A percentile compares a stretch with the other conserved stretches of the same genome.
Conservation (phyloP, 2,888 invertebrate genomes). For the Helicoverpa assulta region DNA sequence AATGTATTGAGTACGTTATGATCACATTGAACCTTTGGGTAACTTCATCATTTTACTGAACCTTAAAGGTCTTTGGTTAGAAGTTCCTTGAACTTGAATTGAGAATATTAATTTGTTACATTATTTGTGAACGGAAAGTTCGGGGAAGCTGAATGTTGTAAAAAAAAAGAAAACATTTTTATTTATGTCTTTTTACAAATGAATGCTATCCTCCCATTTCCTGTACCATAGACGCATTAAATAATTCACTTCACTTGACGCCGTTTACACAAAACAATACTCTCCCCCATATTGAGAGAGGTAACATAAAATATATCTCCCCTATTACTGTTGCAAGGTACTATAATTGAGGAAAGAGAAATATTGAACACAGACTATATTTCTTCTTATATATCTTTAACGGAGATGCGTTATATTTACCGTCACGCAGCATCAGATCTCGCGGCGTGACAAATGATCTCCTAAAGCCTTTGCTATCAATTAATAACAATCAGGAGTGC, state of each 20-base stretch:
- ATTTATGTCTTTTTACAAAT: not conserved
- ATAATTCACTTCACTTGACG: constrained; percentile 11
- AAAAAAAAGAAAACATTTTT: too few relatives aligned
- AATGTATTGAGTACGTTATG: not conserved
- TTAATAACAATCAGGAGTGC: constrained; percentile 48
- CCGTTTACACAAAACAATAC: constrained; percentile 1
- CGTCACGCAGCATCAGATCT: not conserved
- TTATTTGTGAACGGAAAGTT: too few relatives aligned
- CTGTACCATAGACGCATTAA: not conserved
- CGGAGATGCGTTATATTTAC: not conserved
- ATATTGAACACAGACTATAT: constrained; percentile 4
- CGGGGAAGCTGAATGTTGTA: too few relatives aligned
- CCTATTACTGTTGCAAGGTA: not conserved
- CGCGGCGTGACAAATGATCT: constrained; percentile 30
- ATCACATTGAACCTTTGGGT: constrained; percentile 1
- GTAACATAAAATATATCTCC: not conserved
- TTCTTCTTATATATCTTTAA: not conserved
- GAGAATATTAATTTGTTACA: too few relatives aligned
- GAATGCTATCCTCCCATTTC: not conserved
- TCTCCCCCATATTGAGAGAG: too few relatives aligned
- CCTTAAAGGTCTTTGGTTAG: not conserved
- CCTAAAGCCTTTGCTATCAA: constrained; percentile 20
- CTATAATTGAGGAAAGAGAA: constrained; percentile 1
- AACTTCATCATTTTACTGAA: constrained; percentile 2
- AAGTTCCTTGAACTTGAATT: not conserved